Conservation (phyloP, 37 sponge, comb jelly and placozoan genomes). For the Dysidea cf. avara region DNA sequence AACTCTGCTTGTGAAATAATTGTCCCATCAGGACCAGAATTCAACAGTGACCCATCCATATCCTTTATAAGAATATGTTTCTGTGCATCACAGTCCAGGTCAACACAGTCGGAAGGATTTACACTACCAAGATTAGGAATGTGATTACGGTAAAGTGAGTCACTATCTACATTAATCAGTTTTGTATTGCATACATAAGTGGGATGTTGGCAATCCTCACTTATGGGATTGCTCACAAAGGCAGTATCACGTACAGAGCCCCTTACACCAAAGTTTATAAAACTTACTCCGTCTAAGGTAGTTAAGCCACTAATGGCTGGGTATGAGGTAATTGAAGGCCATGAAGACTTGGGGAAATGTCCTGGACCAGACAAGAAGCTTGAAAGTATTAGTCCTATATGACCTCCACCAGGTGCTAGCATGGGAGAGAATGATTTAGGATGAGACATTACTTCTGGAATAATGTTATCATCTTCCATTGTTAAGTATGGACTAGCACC, state of each 20-base stretch:
- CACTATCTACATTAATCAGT: conserved; percentile 44
- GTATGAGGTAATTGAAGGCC: conserved; percentile 43
- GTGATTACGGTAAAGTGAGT: too few species aligned
- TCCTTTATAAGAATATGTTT: conserved; percentile 76
- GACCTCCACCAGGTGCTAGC: conserved; percentile 33
- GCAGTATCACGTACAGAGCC: conserved; percentile 35
- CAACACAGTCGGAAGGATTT: too few species aligned
- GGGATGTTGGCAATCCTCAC: conserved; percentile 84
- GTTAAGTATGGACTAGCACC: conserved; percentile 16
- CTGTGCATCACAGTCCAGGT: too few species aligned
- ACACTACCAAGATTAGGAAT: too few species aligned
- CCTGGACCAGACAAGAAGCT: conserved; percentile 66
- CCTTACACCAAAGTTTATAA: conserved; percentile 30
- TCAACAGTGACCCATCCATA: conserved; percentile 67
- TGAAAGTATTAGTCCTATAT: conserved; percentile 66
- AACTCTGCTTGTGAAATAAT: too few species aligned
- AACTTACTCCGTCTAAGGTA: conserved; percentile 31
- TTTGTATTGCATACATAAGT: too few species aligned
- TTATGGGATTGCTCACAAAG: conserved; percentile 48
- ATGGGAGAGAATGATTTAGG: conserved; percentile 26
- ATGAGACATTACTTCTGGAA: conserved; percentile 47
- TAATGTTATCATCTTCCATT: conserved; percentile 18
- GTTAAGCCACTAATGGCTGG: conserved; percentile 83
- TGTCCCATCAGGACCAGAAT: too few species aligned
- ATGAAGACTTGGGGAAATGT: conserved; percentile 48